Conservation (phyloP, 2,113 vertebrate genomes). For the Pterocles orientalis region DNA sequence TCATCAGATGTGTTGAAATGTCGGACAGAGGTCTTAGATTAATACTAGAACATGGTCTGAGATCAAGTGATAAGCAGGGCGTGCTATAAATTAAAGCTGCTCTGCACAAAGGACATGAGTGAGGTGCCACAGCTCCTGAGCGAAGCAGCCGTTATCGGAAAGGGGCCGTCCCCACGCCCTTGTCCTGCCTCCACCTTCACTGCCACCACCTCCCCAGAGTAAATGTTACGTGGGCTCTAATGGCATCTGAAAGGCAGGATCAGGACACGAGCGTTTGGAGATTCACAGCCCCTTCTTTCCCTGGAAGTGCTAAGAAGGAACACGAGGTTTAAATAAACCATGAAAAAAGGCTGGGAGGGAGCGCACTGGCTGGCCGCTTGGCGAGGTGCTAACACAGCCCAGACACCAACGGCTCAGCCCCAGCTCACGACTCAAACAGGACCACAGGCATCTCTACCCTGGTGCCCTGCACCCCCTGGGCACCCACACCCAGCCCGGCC, state of each 20-base stretch:
- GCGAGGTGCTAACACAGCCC: background rate
- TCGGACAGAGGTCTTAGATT: background rate
- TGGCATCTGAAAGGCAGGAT: background rate
- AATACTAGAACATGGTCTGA: background rate
- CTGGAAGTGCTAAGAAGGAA: background rate
- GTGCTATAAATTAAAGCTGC: background rate
- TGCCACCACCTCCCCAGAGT: background rate
- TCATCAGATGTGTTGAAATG: no score
- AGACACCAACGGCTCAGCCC: background rate
- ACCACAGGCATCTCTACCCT: background rate
- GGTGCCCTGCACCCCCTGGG: background rate
- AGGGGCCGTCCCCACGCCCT: background rate
- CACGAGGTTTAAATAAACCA: background rate
- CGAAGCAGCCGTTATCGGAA: background rate
- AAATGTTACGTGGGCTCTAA: background rate
- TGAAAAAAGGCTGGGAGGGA: background rate
- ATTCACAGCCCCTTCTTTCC: background rate
- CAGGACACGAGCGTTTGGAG: background rate
- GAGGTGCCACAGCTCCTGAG: background rate
- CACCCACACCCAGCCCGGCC: background rate
- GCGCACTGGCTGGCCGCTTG: background rate
- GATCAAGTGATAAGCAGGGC: background rate
- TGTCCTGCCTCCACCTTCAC: background rate
- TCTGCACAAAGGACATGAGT: background rate
- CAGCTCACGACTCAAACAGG: accelerated